These are phyloP conservation scores for Cactoblastis cactorum DNA, from an alignment of 2,888 invertebrate species.

Conservation along the genomic window DNA sequence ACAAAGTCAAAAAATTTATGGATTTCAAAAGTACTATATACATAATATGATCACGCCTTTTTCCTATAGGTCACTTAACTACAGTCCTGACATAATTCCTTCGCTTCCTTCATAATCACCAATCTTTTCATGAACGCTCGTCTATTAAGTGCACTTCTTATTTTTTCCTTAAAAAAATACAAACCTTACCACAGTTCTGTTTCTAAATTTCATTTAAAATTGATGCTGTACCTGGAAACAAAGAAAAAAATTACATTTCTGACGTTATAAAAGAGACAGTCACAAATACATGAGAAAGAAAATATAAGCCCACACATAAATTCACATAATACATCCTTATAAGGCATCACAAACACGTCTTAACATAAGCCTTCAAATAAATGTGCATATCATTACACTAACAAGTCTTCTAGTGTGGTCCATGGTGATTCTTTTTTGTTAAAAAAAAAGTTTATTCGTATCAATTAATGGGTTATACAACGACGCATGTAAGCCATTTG, in stretches of 20 bases:
- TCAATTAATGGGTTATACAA: conserved; percentile 57
- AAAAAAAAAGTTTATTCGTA: conserved; percentile 48
- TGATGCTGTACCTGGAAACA: conserved; percentile 3
- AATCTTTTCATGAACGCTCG: too few relatives aligned
- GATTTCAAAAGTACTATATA: too few relatives aligned
- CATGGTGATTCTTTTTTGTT: conserved; percentile 46
- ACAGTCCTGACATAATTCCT: too few relatives aligned
- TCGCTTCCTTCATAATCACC: too few relatives aligned
- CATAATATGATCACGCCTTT: too few relatives aligned
- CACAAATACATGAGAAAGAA: not conserved
- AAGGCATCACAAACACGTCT: conserved; percentile 30
- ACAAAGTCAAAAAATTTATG: too few relatives aligned
- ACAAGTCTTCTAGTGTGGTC: conserved; percentile 68
- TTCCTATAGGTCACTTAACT: too few relatives aligned
- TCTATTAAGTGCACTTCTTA: too few relatives aligned
- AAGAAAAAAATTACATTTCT: not conserved
- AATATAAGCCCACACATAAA: conserved; percentile 2
- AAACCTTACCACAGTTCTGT: too few relatives aligned
- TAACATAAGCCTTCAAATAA: conserved; percentile 61
- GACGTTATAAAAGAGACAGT: not conserved
- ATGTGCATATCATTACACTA: conserved; percentile 76
- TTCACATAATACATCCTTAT: conserved; percentile 14
- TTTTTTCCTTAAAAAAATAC: too few relatives aligned
- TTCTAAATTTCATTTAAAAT: too few relatives aligned
- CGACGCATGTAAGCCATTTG: conserved; percentile 57